Percentiles rank a stretch among this genome's conserved stretches.
Evolutionary conservation across 2,888 invertebrate genomes (phyloP).

Genomic region (Lithophane ornitopus): DNA sequence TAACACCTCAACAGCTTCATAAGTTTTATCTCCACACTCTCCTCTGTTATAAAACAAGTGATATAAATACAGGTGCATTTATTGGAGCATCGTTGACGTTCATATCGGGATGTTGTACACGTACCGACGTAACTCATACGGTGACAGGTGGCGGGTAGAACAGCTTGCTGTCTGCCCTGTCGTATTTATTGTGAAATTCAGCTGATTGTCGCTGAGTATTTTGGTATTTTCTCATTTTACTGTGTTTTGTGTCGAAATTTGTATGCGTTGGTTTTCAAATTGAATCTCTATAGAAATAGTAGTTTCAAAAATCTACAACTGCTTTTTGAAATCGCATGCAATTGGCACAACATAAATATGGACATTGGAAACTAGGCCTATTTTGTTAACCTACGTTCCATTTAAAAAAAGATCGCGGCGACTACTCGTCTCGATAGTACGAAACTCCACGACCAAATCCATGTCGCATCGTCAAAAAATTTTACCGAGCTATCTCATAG

Average conservation of each 20-base stretch:
- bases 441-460: no score
- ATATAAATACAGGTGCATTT: constrained; percentile 35
- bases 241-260: not conserved
- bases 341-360: no score
- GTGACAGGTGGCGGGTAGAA: constrained; percentile 20
- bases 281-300: no score
- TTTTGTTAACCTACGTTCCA: no score
- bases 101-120: constrained; percentile 34
- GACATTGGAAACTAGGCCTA: no score
- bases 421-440: no score
- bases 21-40: not conserved
- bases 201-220: not conserved
- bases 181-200: constrained; percentile 13
- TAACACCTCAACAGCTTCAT: not conserved
- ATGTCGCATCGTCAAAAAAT: no score
- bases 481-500: no score
- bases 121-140: constrained; percentile 26
- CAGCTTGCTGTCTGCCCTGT: constrained; percentile 18
- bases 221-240: not conserved
- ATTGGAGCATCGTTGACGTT: constrained; percentile 9
- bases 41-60: not conserved
- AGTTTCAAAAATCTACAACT: no score
- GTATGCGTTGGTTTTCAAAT: not conserved
- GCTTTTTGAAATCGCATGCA: no score
- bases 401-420: no score